These are phyloP conservation scores for Melospiza melodia DNA, from an alignment of 2,113 vertebrate genomes.

Conservation along the genomic window DNA sequence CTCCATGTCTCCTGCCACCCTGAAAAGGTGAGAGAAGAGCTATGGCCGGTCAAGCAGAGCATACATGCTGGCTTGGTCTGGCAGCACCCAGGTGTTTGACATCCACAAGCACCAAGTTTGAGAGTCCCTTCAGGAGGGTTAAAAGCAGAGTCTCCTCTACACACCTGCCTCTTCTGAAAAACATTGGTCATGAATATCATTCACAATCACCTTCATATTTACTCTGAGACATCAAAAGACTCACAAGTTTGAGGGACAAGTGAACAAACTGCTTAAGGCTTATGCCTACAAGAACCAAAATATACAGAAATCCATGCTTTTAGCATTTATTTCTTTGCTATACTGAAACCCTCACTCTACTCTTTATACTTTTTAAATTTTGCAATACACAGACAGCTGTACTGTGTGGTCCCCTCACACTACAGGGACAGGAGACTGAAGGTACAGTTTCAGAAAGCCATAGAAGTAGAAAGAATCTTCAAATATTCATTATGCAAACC, in stretches of 20 bases:
- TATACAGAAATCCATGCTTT: neutral
- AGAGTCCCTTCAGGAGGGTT: neutral
- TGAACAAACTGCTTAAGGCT: neutral
- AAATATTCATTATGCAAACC: neutral
- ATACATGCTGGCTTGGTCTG: neutral
- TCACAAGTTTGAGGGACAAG: neutral
- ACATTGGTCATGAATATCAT: neutral
- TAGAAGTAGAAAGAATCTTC: neutral
- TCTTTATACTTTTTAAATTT: neutral
- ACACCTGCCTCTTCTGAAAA: neutral
- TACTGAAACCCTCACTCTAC: neutral
- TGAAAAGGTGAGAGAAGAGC: neutral
- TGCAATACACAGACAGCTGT: neutral
- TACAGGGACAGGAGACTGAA: neutral
- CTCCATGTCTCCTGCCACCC: neutral
- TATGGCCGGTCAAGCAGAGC: neutral
- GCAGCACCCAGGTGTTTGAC: neutral
- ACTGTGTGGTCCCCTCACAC: neutral
- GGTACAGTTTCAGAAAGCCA: neutral
- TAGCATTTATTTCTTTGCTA: neutral
- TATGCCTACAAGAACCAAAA: neutral
- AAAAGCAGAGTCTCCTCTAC: neutral
- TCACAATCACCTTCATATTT: neutral
- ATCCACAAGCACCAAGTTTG: neutral
- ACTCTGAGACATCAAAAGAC: neutral